Conservation (phyloP, 2,797 vertebrate species). For the Falco columbarius region DNA sequence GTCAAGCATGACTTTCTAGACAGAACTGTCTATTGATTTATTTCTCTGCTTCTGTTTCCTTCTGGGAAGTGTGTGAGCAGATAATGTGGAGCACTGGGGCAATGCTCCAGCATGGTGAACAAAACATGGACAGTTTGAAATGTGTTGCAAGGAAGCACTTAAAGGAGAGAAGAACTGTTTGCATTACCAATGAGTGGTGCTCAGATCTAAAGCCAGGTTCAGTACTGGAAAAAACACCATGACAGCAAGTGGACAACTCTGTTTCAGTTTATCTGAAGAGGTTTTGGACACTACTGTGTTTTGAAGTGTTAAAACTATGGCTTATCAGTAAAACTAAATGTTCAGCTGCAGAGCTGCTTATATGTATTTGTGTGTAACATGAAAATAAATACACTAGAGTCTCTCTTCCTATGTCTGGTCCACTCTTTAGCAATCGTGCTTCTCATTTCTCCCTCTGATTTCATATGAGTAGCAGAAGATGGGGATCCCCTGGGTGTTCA, state of each 20-base stretch:
- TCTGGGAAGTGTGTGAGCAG: not conserved
- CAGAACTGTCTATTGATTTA: slow-evolving; percentile 36
- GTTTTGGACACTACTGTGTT: not conserved
- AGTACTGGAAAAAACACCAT: not conserved
- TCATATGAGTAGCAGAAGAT: not conserved
- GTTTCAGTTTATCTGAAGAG: not conserved
- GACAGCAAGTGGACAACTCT: not conserved
- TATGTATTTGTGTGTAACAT: not conserved
- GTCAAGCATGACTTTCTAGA: not conserved
- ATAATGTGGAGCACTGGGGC: not conserved
- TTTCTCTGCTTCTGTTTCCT: not conserved
- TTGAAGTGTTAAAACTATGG: not conserved
- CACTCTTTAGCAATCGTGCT: not conserved
- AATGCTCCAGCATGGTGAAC: not conserved
- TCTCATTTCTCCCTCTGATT: not conserved
- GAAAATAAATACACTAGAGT: not conserved
- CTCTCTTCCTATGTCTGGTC: not conserved
- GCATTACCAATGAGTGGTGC: not conserved
- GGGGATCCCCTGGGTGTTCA: not conserved
- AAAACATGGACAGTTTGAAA: not conserved
- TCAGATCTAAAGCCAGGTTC: not conserved
- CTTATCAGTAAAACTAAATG: not conserved
- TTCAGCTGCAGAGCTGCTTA: not conserved
- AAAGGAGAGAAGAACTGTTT: not conserved
- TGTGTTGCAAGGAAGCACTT: not conserved